Base-by-base conservation (phyloP, 1,140 invertebrate genomes). In the Drosophila malerkotliana region DNA sequence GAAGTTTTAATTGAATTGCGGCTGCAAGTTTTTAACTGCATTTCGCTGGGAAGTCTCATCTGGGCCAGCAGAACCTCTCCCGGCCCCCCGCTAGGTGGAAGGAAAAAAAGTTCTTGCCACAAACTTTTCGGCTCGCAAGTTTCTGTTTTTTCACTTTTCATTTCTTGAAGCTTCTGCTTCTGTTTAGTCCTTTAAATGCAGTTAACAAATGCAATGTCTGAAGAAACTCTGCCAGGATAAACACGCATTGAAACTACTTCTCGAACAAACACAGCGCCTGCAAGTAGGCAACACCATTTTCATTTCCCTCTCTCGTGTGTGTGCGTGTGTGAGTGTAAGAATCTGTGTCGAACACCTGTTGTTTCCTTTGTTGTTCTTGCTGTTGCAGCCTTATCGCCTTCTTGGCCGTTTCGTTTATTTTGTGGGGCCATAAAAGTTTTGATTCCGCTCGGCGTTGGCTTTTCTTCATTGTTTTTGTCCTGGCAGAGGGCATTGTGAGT, bases 1-100 rank as follows among this genome's bases (percentile, higher is more conserved):
- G 76, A 88, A 88, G 83, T 88, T 88, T 88, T 88, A 88, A 88
- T 88, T 88, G 83, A 88, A 88, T 88, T 88, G 83, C 83, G 83
- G 83, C 76, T 72, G 79, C 79, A 88, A 88, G 83, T 88, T 88
- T 79, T 79, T 83, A 83, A 88, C 79, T 88, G 75, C 83, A 88
- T 88, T 88, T 75, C 30, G 63, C 49, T 54, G 49, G 30, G 30
- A 32, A 45, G 55, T 48, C 45, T 64, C 26, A 48, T 10, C 37
- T 1, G 18, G 12, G 47, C 8, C 10, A 44, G n/a, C 24, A 26
- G 7, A 47, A 28, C 41, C 12, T 1, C 47, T 47, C 39, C 18
- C 10, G 18, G 3, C 21, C 15, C 4, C 41, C 15, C 5, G 14
- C 4, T 10, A 85, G 82, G 81, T 87, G 81, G 49, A 52, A 87